These are phyloP conservation scores for Heteromyza rotundicornis DNA, from an alignment of 2,888 invertebrate species.

Conservation along the genomic window DNA sequence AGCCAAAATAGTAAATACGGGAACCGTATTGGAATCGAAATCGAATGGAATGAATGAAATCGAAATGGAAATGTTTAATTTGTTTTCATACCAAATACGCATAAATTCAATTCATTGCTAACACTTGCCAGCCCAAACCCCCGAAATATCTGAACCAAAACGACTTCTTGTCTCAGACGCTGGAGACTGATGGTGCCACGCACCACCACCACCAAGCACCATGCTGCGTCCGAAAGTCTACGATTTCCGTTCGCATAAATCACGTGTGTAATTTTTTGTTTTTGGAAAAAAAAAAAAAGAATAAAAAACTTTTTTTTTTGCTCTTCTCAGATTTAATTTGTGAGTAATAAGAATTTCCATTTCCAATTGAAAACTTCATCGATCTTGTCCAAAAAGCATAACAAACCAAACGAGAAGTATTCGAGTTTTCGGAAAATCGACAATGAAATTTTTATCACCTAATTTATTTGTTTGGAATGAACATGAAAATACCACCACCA, in stretches of 20 bases:
- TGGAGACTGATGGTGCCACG: no score
- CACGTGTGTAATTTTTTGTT: slow-evolving; percentile 27
- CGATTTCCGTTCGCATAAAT: slow-evolving; percentile 52
- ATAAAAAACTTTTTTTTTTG: neutral
- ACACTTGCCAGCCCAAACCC: neutral
- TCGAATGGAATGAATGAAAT: no score
- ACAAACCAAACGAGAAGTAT: neutral
- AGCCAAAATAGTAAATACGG: no score
- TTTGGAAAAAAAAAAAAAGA: no score
- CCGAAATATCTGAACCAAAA: no score
- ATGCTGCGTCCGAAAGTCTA: slow-evolving; percentile 55
- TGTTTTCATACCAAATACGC: slow-evolving; percentile 25
- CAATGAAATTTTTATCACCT: neutral
- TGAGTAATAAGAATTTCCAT: slow-evolving; percentile 2
- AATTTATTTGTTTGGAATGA: slow-evolving; percentile 3
- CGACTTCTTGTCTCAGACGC: no score
- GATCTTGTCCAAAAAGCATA: neutral
- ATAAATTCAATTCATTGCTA: slow-evolving; percentile 26
- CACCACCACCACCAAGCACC: slow-evolving; percentile 19
- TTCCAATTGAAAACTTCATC: slow-evolving; percentile 4
- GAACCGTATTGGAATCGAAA: no score
- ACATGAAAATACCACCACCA: neutral
- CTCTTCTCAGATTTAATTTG: neutral
- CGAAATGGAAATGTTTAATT: slow-evolving; percentile 10
- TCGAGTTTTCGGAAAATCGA: neutral